Conservation (phyloP, 2,888 invertebrate species). For the Lamproptera curius region DNA sequence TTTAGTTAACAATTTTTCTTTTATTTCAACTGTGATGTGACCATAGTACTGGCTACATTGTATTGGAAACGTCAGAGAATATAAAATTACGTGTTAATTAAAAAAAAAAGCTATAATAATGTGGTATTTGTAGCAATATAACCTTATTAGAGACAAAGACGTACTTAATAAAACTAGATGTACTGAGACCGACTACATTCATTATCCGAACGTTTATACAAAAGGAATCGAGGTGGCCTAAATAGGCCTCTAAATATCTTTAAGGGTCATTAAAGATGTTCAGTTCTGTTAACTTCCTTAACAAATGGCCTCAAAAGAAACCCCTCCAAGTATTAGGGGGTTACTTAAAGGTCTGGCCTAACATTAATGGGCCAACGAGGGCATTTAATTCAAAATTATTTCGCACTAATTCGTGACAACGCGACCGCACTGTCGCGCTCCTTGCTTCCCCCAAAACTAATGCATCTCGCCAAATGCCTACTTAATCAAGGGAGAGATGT, state of each 20-base stretch:
- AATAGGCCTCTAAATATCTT: conserved; percentile 20
- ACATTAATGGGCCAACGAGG: conserved; percentile 10
- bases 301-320: conserved; percentile 18
- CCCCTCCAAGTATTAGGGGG: conserved; percentile 6
- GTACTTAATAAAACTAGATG: background rate
- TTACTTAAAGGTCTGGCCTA: conserved; percentile 1
- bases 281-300: conserved; percentile 19
- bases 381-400: conserved; percentile 19
- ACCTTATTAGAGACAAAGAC: background rate
- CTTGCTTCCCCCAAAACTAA: conserved; percentile 40
- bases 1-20: no score
- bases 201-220: conserved; percentile 6
- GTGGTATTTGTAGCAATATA: background rate
- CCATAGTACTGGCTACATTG: no score
- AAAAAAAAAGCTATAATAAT: background rate
- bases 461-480: conserved; percentile 44
- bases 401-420: conserved; percentile 17
- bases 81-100: no score
- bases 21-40: no score
- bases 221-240: conserved; percentile 11
- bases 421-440: conserved; percentile 16
- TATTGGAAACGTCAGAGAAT: no score
- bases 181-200: background rate
- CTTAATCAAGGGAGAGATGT: conserved; percentile 57
- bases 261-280: conserved; percentile 17